Percentiles rank a stretch among this genome's conserved stretches.
phyloP scores from a whole-genome alignment of 2,113 vertebrate genomes.

The Meleagris gallopavo region DNA sequence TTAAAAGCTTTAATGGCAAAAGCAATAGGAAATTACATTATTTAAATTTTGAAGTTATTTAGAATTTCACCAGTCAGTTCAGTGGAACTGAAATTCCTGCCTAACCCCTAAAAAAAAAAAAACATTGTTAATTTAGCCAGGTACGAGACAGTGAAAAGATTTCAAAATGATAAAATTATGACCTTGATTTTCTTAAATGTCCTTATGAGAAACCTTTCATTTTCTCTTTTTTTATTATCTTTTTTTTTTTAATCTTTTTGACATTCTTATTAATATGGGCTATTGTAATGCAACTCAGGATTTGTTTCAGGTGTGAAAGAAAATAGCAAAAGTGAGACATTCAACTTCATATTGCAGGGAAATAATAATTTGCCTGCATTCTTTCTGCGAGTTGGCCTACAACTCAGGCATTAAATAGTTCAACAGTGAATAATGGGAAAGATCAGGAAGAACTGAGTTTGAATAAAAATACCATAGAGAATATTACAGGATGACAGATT shows the following conservation, averaged over 20 bases:
- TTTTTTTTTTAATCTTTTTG: background rate
- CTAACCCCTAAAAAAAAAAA: background rate
- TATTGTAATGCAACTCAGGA: conserved; percentile 71
- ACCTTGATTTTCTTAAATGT: background rate
- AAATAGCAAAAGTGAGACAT: conserved; percentile 72
- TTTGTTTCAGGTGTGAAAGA: conserved; percentile 76
- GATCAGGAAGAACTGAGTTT: conserved; percentile 53
- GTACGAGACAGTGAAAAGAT: background rate
- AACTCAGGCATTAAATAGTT: conserved; percentile 73
- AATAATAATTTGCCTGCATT: conserved; percentile 74
- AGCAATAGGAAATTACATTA: background rate
- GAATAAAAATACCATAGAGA: conserved; percentile 5
- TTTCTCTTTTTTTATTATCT: background rate
- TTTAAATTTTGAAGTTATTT: background rate
- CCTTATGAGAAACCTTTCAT: background rate
- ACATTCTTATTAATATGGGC: conserved; percentile 22
- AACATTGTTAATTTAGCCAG: background rate
- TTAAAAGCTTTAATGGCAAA: background rate
- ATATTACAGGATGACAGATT: conserved; percentile 1
- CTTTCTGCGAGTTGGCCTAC: conserved; percentile 61
- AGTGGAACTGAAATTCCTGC: background rate
- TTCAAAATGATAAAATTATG: background rate
- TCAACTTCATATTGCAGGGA: conserved; percentile 68
- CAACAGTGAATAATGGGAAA: conserved; percentile 70
- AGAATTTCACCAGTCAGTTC: background rate